Conservation (phyloP, 2,113 vertebrate genomes). For the Panthera uncia region DNA sequence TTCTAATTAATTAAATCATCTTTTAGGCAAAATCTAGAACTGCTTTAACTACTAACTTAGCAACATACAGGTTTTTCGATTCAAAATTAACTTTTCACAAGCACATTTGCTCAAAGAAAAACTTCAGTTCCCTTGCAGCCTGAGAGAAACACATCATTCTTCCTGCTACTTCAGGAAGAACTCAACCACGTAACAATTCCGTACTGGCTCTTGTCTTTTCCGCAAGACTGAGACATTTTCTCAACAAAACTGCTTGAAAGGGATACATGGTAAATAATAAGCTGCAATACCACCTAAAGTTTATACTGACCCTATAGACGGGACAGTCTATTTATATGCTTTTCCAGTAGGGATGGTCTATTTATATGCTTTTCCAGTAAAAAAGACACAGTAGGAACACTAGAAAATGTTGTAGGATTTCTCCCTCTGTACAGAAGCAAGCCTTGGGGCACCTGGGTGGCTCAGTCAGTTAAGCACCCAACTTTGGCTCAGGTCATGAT, state of each 20-base stretch:
- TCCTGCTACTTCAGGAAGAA: not conserved
- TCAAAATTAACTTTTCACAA: constrained; percentile 4
- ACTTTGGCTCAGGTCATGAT: no score
- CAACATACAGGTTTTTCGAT: not conserved
- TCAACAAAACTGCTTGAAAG: constrained; percentile 53
- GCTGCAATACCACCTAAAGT: not conserved
- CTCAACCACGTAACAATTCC: not conserved
- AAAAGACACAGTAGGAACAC: not conserved
- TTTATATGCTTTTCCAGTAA: not conserved
- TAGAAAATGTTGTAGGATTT: not conserved
- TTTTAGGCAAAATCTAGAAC: not conserved
- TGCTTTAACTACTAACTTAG: constrained; percentile 3
- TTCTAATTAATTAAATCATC: not conserved
- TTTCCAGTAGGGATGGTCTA: not conserved
- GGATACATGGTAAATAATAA: constrained; percentile 28
- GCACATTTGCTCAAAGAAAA: not conserved
- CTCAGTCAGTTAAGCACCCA: no score
- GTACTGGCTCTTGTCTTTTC: not conserved
- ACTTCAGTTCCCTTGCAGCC: not conserved
- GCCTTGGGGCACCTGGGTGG: not conserved
- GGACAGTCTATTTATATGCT: not conserved
- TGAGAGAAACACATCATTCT: not conserved
- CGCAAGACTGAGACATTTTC: constrained; percentile 14
- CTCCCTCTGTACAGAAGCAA: not conserved
- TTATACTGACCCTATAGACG: not conserved